These are phyloP conservation scores for Chelmon rostratus DNA, from an alignment of 2,797 vertebrate genomes.

Conservation along the genomic window DNA sequence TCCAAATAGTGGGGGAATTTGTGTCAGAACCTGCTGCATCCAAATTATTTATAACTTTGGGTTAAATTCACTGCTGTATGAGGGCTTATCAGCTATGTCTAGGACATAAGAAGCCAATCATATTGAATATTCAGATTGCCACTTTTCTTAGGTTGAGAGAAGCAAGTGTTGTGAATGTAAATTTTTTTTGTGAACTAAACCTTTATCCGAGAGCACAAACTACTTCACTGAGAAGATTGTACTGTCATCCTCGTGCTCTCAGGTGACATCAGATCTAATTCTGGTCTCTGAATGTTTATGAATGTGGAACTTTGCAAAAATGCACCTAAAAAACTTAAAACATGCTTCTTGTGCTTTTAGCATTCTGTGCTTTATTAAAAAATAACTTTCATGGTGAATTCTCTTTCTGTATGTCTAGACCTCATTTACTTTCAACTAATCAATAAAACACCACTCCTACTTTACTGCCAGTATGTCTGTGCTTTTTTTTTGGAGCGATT, in stretches of 20 bases:
- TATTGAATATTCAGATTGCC: conserved; percentile 53
- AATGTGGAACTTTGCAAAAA: conserved; percentile 83
- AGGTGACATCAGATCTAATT: conserved; percentile 66
- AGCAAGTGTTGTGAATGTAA: conserved; percentile 80
- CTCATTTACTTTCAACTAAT: conserved; percentile 78
- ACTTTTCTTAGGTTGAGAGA: conserved; percentile 43
- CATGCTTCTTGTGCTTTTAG: conserved; percentile 82
- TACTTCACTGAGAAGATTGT: conserved; percentile 78
- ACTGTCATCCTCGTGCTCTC: conserved; percentile 74
- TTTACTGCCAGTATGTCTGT: conserved; percentile 39
- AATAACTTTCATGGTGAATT: conserved; percentile 64
- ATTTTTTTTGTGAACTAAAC: conserved; percentile 67
- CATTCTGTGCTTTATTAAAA: conserved; percentile 80
- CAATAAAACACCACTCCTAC: conserved; percentile 81
- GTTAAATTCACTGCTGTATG: conserved; percentile 40
- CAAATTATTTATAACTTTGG: conserved; percentile 37
- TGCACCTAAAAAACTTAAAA: conserved; percentile 77
- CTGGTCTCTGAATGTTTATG: conserved; percentile 80
- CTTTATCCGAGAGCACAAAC: conserved; percentile 77
- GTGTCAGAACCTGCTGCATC: conserved; percentile 43
- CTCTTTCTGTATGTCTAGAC: conserved; percentile 79
- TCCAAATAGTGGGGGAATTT: conserved; percentile 38
- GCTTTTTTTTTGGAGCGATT: background rate
- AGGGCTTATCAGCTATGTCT: conserved; percentile 40
- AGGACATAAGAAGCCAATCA: conserved; percentile 41